A percentile compares a stretch with the other conserved stretches of the same genome.
Evolutionary conservation across 92 coral and sea anemone genomes (phyloP).

Genomic region (Isaurus tuberculatus): DNA sequence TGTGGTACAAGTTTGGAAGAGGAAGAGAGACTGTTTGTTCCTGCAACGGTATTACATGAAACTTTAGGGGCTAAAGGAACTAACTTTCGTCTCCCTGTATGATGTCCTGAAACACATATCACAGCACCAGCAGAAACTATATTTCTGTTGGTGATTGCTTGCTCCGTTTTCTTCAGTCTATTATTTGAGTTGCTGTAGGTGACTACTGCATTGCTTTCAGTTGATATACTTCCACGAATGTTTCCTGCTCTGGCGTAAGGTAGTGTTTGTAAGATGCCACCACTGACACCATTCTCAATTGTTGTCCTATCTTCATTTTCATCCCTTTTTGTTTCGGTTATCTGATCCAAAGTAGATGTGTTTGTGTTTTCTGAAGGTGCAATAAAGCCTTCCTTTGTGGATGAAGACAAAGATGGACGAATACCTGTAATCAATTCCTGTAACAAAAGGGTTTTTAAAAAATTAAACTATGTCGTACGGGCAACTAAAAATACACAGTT

Average conservation of each 20-base stretch:
- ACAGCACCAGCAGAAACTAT: neutral
- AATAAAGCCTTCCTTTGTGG: neutral
- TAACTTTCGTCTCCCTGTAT: conserved; percentile 13
- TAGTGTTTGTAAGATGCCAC: neutral
- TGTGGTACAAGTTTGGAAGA: neutral
- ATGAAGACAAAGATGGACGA: conserved; percentile 3
- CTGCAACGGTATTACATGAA: neutral
- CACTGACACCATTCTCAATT: conserved; percentile 9
- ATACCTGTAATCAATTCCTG: conserved; percentile 7
- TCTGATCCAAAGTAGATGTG: neutral
- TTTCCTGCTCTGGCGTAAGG: neutral
- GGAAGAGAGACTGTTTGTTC: neutral
- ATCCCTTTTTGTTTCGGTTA: neutral
- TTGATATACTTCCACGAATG: neutral
- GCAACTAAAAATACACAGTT: neutral
- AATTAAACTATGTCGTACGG: neutral
- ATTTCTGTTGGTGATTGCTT: neutral
- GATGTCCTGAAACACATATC: neutral
- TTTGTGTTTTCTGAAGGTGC: neutral
- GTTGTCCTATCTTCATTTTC: neutral
- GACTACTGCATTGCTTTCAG: neutral
- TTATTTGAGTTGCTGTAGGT: neutral
- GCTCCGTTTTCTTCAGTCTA: neutral
- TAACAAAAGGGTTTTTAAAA: neutral
- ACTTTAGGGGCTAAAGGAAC: conserved; percentile 16